Conservation (phyloP, 2,797 vertebrate genomes). For the Distichodus sexfasciatus region DNA sequence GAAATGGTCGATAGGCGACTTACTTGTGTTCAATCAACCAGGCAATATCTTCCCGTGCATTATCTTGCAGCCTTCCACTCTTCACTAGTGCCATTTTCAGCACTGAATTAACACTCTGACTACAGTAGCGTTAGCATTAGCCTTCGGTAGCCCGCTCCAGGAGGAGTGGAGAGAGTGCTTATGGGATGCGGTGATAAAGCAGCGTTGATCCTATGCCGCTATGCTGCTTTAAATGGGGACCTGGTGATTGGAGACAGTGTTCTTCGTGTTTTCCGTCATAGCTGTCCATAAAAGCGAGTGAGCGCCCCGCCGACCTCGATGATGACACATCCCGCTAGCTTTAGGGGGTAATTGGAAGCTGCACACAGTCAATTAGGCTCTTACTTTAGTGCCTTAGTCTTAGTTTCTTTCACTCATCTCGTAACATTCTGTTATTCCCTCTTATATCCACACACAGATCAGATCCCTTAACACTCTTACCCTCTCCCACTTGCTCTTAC, state of each 20-base stretch:
- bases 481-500: too few relatives aligned
- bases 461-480: neutral
- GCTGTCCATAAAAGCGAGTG: neutral
- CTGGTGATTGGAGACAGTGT: conserved; percentile 1
- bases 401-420: neutral
- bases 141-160: neutral
- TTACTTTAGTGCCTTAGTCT: conserved; percentile 11
- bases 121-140: too few relatives aligned
- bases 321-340: conserved; percentile 17
- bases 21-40: neutral
- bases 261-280: neutral
- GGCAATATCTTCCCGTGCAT: neutral
- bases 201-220: neutral
- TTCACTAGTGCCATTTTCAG: neutral
- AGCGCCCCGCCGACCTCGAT: neutral
- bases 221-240: neutral
- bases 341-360: conserved; percentile 18
- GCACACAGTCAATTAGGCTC: conserved; percentile 30
- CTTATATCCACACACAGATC: neutral
- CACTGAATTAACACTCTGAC: neutral
- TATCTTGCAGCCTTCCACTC: neutral
- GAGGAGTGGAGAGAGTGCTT: neutral
- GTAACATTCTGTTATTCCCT: neutral
- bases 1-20: conserved; percentile 13
- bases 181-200: neutral